Base-by-base conservation (phyloP, 2,113 vertebrate genomes). In the Petrocephalus zakoni region DNA sequence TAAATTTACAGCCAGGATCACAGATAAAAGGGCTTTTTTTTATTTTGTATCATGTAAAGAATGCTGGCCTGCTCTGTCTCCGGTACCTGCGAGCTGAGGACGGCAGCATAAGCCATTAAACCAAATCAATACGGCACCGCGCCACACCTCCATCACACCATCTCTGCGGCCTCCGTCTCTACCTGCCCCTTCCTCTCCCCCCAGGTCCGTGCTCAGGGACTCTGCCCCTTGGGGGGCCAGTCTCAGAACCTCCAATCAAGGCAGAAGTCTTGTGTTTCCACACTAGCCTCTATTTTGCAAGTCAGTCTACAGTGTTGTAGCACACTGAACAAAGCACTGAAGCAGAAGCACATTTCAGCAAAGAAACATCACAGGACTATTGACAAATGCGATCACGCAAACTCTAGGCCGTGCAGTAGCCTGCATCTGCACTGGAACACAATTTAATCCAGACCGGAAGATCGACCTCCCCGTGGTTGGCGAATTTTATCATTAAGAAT, bases 21-120 rank as follows among this genome's bases (percentile, higher is more conserved):
- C 15, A 25, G 29, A 75, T 37, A 37, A 75, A 75, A 53, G 37
- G 61, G 61, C n/a, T 25, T 2, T 68, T 68, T 68, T 68, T 68
- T 68, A 68, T 68, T 68, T 29, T 13, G 61, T 4, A 68, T 29
- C 9, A 68, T 68, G 61, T 68, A 68, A 29, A 29, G n/a, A 29
- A 37, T 78, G 46, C n/a, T 52, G 49, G 9, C 46, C 22, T 17
- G n/a, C 10, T 85, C 82, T 47, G n/a, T 85, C 82, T 85, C n/a
- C 46, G 11, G 82, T 29, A 29, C 2, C 49, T 85, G 42, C 1
- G 47, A 85, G 19, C 7, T 19, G 37, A 22, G 47, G 81, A 42
- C 81, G 49, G 47, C n/a, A 22, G 81, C 37, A 46, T 25, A 84
- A 84, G 22, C 46, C 82, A 85, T 85, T 85, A 85, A 49, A 85